phyloP scores from a whole-genome alignment of 2,113 vertebrate species.

The Genyomyrus donnyi region DNA sequence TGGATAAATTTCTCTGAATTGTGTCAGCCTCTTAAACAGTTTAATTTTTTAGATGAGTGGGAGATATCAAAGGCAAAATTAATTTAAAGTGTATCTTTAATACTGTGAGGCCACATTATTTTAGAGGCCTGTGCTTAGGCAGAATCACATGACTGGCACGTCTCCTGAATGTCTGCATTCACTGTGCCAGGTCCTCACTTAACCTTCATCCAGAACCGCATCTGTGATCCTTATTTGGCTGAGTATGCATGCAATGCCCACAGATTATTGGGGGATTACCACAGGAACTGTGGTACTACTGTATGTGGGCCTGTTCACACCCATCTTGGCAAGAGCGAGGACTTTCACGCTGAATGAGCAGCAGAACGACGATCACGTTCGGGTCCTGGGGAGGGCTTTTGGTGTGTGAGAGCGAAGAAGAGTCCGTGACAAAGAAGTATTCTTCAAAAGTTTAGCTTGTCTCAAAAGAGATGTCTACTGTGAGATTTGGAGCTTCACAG shows the following conservation, averaged over 20 bases:
- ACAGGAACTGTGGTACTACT: background rate
- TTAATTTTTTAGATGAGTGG: background rate
- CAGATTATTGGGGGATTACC: constrained; percentile 5
- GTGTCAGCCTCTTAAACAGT: background rate
- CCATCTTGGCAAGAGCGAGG: background rate
- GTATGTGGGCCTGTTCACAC: background rate
- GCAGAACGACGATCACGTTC: background rate
- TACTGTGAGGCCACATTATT: background rate
- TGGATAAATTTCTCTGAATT: background rate
- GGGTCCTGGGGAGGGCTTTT: background rate
- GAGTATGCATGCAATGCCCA: background rate
- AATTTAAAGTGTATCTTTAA: background rate
- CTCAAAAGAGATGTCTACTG: background rate
- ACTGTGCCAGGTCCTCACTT: background rate
- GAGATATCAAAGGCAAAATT: background rate
- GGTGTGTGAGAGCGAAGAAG: background rate
- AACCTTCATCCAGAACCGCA: background rate
- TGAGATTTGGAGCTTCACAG: background rate
- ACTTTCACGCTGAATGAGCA: background rate
- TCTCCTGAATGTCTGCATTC: background rate
- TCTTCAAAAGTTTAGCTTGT: background rate
- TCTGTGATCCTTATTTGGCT: constrained; percentile 1
- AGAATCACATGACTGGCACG: background rate
- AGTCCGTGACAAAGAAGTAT: background rate
- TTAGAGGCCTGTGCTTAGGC: background rate